phyloP scores from a whole-genome alignment of 2,888 invertebrate species.

The Cactoblastis cactorum region DNA sequence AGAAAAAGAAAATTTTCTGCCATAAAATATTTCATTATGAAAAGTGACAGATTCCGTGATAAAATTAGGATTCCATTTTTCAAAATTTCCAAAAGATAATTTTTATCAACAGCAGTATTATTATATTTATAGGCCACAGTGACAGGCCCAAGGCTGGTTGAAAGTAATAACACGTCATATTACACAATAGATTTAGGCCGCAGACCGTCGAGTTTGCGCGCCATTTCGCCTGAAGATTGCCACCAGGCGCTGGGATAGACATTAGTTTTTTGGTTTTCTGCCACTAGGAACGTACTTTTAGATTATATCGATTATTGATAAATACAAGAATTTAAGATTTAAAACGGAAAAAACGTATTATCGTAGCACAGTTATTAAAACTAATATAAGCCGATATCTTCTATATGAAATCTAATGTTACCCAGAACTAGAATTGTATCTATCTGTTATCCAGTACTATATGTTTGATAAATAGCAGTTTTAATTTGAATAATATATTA shows the following conservation, averaged over 20 bases:
- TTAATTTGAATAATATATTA: too few relatives aligned
- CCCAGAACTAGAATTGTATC: too few relatives aligned
- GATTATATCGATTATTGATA: neutral
- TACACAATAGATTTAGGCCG: conserved; percentile 10
- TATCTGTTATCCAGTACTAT: too few relatives aligned
- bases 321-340: neutral
- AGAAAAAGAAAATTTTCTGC: too few relatives aligned
- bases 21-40: too few relatives aligned
- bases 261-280: neutral
- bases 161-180: neutral
- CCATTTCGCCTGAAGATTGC: neutral
- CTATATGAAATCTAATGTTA: too few relatives aligned
- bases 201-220: too few relatives aligned
- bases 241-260: neutral
- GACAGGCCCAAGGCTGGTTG: neutral
- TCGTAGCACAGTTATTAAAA: too few relatives aligned
- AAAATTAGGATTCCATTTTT: too few relatives aligned
- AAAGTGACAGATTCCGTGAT: neutral
- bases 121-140: conserved; percentile 1
- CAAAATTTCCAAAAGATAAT: neutral
- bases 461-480: too few relatives aligned
- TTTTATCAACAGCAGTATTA: neutral
- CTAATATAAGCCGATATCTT: too few relatives aligned
- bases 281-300: neutral
- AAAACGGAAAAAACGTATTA: too few relatives aligned